These are phyloP conservation scores for Mirounga angustirostris DNA, from an alignment of 2,113 vertebrate genomes.

Conservation along the genomic window DNA sequence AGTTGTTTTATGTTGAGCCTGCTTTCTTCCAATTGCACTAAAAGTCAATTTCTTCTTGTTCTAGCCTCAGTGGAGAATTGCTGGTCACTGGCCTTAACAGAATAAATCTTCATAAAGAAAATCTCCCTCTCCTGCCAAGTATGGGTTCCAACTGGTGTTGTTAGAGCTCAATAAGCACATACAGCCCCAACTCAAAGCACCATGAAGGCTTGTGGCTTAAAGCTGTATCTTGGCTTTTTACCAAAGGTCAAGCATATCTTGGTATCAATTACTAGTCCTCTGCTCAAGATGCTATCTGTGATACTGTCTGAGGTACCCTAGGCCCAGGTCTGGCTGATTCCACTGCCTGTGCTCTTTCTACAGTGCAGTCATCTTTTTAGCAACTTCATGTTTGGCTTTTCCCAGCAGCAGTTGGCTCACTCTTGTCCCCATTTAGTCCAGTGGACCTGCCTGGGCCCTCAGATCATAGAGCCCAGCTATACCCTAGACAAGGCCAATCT, in stretches of 20 bases:
- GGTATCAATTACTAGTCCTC: slow-evolving; percentile 21
- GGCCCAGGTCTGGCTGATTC: not conserved
- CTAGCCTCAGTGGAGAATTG: not conserved
- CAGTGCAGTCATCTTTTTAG: slow-evolving; percentile 20
- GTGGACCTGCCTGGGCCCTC: not conserved
- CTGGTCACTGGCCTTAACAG: not conserved
- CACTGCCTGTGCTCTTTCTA: not conserved
- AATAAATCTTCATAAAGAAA: slow-evolving; percentile 27
- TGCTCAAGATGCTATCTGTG: not conserved
- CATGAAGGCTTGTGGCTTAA: not conserved
- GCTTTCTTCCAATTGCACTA: slow-evolving; percentile 12
- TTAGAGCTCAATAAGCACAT: not conserved
- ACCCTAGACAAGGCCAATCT: not conserved
- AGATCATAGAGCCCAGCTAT: slow-evolving; percentile 1
- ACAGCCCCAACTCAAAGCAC: not conserved
- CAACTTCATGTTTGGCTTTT: not conserved
- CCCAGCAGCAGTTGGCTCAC: not conserved
- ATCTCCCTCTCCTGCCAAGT: not conserved
- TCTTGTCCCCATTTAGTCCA: slow-evolving; percentile 1
- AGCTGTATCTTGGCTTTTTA: slow-evolving; percentile 22
- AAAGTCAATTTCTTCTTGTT: slow-evolving; percentile 40
- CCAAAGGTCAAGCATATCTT: slow-evolving; percentile 26
- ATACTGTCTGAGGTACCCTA: not conserved
- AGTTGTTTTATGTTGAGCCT: slow-evolving; percentile 49
- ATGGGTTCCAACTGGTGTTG: not conserved